Base-by-base conservation (phyloP, 2,888 invertebrate species). In the Notodonta dromedarius region DNA sequence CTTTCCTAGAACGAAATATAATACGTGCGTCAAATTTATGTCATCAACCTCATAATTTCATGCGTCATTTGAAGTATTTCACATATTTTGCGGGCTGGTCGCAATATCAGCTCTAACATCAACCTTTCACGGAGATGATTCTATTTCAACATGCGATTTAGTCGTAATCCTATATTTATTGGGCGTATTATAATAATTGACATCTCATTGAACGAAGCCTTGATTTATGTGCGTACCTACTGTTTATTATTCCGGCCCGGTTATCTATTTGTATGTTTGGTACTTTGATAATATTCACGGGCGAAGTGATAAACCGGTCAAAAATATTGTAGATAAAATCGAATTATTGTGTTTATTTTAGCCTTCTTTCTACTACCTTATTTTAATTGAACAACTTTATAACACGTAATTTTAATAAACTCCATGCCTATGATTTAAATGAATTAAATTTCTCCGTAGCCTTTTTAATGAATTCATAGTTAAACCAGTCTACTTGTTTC, bases 121-220 rank as follows among this genome's bases (percentile, higher is more conserved):
- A 65, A 71, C 66, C 71, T 81, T 84, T 80, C 71, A 79, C 71
- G 78, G 74, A 70, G 75, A 67, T 68, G 67, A 76, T 78, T 79
- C 63, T 59, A 69, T 72, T 73, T 71, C 66, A 65, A 74, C 83
- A 82, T 78, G 79, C 79, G 67, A 84, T 74, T 65, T 56, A 64
- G 66, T 76, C 74, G 61, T 79, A 76, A 76, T 73, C 66, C 67
- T 72, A 61, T 73, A 69, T 62, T 62, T 56, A 48, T 61, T 64
- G 63, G 63, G 63, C 61, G 56, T 64, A 61, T 73, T 71, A 62
- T 63, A 65, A 62, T 63, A 65, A 71, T 68, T 66, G 57, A 50
- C 54, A 58, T 69, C 64, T 66, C 61, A 63, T 71, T 58, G 46
- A 59, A 63, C 56, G 42, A 24, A 42, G 42, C 40, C 14, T 57